Conservation (phyloP, 2,113 vertebrate genomes). For the Paralichthys olivaceus region DNA sequence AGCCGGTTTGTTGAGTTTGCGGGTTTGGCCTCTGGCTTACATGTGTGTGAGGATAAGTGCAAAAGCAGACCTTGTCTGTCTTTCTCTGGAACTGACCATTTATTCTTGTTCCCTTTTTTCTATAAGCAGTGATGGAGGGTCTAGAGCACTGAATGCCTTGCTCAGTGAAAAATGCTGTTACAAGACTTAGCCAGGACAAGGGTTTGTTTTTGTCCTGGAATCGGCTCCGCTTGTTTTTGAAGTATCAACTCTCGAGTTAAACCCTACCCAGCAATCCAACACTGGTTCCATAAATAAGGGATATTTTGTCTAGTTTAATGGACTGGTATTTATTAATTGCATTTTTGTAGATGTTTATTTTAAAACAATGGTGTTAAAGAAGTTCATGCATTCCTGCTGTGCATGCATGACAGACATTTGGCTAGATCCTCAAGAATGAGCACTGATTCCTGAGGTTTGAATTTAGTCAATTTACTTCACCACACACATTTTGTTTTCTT, state of each 20-base stretch:
- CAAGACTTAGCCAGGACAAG: conserved; percentile 53
- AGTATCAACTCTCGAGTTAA: conserved; percentile 51
- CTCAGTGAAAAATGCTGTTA: conserved; percentile 63
- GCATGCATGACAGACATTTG: conserved; percentile 17
- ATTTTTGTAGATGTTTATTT: conserved; percentile 56
- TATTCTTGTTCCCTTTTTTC: conserved; percentile 50
- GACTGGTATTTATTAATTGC: conserved; percentile 57
- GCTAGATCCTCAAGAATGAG: conserved; percentile 15
- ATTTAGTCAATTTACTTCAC: conserved; percentile 7
- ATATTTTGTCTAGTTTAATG: conserved; percentile 54
- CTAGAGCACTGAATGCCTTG: conserved; percentile 25
- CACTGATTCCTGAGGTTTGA: conserved; percentile 29
- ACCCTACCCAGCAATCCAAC: conserved; percentile 50
- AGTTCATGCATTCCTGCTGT: conserved; percentile 49
- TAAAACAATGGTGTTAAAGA: conserved; percentile 33
- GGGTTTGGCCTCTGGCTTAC: conserved; percentile 55
- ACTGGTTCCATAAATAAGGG: conserved; percentile 58
- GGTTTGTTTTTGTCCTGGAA: conserved; percentile 67
- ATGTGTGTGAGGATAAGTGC: conserved; percentile 61
- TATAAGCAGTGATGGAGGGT: conserved; percentile 27
- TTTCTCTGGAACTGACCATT: conserved; percentile 57
- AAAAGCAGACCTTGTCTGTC: conserved; percentile 68
- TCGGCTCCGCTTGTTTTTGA: conserved; percentile 54
- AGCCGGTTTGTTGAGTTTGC: conserved; percentile 70
- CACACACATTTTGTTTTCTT: conserved; percentile 25